Evolutionary conservation across 1,140 invertebrate species (phyloP).

Genomic region (Diabrotica virgifera): DNA sequence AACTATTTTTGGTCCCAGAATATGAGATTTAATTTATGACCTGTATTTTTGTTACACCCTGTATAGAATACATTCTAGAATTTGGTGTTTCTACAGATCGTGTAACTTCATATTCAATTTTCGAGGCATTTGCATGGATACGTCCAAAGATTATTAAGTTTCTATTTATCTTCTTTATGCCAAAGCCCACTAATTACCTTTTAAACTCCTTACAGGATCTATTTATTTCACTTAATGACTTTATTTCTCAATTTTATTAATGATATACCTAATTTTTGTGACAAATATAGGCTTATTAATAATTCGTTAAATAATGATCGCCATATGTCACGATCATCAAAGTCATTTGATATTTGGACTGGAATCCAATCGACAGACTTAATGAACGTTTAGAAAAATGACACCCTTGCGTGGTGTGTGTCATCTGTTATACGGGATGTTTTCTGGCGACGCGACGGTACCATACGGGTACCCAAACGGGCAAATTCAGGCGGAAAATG

Average conservation of each 20-base stretch:
- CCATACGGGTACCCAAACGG: background rate
- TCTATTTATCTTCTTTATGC: too few species aligned
- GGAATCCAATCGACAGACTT: background rate
- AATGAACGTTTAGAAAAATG: constrained; percentile 1
- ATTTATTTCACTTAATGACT: background rate
- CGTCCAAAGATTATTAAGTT: too few species aligned
- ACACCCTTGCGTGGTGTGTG: background rate
- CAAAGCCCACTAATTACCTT: too few species aligned
- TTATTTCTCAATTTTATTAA: background rate
- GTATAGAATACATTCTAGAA: too few species aligned
- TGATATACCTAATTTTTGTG: background rate
- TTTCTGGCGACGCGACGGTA: background rate
- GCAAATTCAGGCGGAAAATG: background rate
- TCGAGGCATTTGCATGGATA: too few species aligned
- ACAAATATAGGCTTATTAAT: background rate
- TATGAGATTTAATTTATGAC: too few species aligned
- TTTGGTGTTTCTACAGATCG: too few species aligned
- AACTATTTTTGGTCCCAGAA: too few species aligned
- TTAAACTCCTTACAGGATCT: too few species aligned
- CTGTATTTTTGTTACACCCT: too few species aligned
- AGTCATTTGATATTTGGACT: background rate
- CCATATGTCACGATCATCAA: background rate
- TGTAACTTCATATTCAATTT: too few species aligned
- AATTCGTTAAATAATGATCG: background rate
- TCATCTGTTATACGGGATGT: background rate